Conservation (phyloP, 2,113 vertebrate species). For the Gallinago undulata region DNA sequence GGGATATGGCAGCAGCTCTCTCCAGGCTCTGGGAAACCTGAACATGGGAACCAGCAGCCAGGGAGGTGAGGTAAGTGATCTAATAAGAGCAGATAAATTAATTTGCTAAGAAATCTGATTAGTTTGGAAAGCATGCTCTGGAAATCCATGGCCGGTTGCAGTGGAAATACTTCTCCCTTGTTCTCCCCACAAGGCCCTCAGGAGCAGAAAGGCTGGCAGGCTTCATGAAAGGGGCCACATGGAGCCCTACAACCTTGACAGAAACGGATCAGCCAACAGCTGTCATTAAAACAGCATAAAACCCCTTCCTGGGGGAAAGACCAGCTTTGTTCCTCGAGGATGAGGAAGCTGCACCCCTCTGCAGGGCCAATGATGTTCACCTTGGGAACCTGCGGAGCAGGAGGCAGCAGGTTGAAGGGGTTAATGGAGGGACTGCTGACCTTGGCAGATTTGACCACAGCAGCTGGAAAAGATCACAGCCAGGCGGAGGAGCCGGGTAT, state of each 20-base stretch:
- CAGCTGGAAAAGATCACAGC: not conserved
- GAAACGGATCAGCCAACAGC: not conserved
- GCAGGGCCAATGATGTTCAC: not conserved
- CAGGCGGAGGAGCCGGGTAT: not conserved
- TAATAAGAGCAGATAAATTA: not conserved
- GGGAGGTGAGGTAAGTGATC: not conserved
- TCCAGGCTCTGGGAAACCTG: not conserved
- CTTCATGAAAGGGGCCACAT: fast-evolving
- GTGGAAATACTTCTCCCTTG: not conserved
- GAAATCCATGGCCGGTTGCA: not conserved
- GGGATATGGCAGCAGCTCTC: not conserved
- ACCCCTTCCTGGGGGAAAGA: not conserved
- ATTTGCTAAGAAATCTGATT: not conserved
- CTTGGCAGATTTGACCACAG: not conserved
- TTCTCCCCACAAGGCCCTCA: not conserved
- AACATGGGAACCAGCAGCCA: not conserved
- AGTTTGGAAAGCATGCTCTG: not conserved
- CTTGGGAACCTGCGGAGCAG: not conserved
- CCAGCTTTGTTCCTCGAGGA: not conserved
- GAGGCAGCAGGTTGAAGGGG: not conserved
- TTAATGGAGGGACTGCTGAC: not conserved
- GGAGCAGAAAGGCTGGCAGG: not conserved
- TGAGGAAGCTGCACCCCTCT: not conserved
- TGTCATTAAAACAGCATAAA: not conserved
- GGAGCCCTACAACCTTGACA: not conserved